Conservation (phyloP, 2,113 vertebrate species). For the Regulus satrapa region DNA sequence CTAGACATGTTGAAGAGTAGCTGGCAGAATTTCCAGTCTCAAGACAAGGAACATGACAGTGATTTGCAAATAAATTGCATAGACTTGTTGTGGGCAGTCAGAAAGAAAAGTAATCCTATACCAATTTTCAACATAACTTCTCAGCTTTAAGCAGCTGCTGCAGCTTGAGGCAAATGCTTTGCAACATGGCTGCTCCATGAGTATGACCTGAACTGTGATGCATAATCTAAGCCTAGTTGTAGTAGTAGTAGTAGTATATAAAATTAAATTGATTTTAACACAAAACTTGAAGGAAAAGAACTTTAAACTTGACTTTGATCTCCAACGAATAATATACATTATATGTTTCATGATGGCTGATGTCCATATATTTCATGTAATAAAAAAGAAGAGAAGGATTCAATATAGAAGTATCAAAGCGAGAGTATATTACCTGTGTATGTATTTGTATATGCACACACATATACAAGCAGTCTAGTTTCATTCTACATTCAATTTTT, state of each 20-base stretch:
- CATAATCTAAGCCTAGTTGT: neutral
- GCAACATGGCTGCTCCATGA: neutral
- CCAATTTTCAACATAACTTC: neutral
- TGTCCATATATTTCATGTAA: neutral
- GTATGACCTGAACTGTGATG: neutral
- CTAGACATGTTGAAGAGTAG: accelerated
- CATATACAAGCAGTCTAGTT: neutral
- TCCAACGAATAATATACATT: neutral
- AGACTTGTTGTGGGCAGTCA: neutral
- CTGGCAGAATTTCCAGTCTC: neutral
- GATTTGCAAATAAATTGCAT: neutral
- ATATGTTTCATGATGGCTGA: neutral
- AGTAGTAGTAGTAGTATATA: neutral
- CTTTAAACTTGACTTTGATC: neutral
- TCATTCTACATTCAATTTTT: neutral
- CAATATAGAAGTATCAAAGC: neutral
- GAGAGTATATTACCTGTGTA: neutral
- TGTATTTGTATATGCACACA: neutral
- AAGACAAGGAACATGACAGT: neutral
- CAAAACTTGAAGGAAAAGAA: neutral
- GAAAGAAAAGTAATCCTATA: neutral
- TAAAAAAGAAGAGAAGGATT: neutral
- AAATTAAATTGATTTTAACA: neutral
- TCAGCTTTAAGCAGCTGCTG: neutral
- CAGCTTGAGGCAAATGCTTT: neutral